Conservation (phyloP, 2,888 invertebrate genomes). For the Dexiosoma caninum region DNA sequence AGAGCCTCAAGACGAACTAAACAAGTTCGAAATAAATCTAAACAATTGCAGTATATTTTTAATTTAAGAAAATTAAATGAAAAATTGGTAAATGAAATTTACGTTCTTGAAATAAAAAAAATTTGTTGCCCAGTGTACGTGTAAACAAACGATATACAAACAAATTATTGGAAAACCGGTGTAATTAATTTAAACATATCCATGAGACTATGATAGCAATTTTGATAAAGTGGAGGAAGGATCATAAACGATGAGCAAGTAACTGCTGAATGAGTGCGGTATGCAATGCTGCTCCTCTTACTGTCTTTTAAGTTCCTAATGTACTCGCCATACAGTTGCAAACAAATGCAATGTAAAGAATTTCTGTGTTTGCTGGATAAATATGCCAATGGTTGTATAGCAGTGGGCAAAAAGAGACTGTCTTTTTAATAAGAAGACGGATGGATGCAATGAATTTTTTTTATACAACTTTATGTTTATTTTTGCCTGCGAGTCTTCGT, state of each 20-base stretch:
- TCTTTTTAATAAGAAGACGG: conserved; percentile 5
- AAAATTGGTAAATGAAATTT: too few species aligned
- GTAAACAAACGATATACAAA: not conserved
- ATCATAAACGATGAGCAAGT: conserved; percentile 25
- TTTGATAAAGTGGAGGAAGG: conserved; percentile 39
- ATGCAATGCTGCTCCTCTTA: not conserved
- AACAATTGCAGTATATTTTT: too few species aligned
- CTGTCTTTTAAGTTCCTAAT: conserved; percentile 14
- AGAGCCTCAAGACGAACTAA: too few species aligned
- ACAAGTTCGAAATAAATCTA: too few species aligned
- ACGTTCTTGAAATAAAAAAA: too few species aligned
- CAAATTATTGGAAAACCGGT: conserved; percentile 41
- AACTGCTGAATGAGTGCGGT: not conserved
- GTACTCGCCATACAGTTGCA: conserved; percentile 28
- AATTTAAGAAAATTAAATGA: too few species aligned
- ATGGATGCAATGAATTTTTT: not conserved
- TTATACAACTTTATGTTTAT: not conserved
- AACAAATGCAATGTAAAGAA: not conserved
- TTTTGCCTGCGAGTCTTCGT: not conserved
- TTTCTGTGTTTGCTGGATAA: not conserved
- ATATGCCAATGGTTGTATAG: not conserved
- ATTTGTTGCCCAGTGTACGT: not conserved
- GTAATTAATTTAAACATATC: conserved; percentile 57
- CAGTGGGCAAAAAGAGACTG: not conserved
- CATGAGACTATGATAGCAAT: conserved; percentile 52